Percentiles rank a stretch among this genome's conserved stretches.
Conservation (phyloP, 1,140 invertebrate species). For the Batillaria attramentaria region DNA sequence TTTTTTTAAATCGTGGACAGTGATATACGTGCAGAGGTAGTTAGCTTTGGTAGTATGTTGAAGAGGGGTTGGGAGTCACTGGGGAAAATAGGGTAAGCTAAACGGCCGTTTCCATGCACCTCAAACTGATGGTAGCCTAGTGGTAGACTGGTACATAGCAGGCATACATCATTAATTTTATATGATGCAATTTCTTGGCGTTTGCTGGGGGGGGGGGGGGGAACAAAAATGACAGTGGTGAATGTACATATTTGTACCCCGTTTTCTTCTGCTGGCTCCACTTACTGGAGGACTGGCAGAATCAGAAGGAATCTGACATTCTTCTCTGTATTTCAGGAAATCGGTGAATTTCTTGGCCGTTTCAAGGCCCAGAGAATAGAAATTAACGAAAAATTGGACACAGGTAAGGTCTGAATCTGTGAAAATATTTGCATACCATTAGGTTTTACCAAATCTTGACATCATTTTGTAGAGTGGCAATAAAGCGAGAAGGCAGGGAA, state of each 20-base stretch:
- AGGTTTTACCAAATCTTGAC: no score
- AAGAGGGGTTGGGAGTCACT: no score
- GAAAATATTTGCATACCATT: not conserved
- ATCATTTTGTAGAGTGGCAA: no score
- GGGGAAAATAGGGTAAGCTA: no score
- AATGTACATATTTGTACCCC: not conserved
- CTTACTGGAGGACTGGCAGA: not conserved
- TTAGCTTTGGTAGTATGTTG: no score
- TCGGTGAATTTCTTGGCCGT: slow-evolving; percentile 29
- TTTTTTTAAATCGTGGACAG: no score
- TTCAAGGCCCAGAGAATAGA: slow-evolving; percentile 38
- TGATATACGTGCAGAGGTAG: no score
- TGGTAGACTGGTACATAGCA: not conserved
- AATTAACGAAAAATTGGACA: slow-evolving; percentile 34
- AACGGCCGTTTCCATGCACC: no score
- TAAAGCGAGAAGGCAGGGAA: no score
- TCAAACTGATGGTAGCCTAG: no score
- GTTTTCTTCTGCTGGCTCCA: not conserved
- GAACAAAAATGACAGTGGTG: not conserved
- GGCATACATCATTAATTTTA: not conserved
- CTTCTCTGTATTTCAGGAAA: slow-evolving; percentile 27
- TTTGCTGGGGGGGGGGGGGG: not conserved
- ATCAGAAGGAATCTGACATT: not conserved
- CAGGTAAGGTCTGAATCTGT: slow-evolving; percentile 13
- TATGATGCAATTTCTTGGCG: not conserved